Evolutionary conservation across 2,888 invertebrate species (phyloP).

Genomic region (Drosophila suboccidentalis): DNA sequence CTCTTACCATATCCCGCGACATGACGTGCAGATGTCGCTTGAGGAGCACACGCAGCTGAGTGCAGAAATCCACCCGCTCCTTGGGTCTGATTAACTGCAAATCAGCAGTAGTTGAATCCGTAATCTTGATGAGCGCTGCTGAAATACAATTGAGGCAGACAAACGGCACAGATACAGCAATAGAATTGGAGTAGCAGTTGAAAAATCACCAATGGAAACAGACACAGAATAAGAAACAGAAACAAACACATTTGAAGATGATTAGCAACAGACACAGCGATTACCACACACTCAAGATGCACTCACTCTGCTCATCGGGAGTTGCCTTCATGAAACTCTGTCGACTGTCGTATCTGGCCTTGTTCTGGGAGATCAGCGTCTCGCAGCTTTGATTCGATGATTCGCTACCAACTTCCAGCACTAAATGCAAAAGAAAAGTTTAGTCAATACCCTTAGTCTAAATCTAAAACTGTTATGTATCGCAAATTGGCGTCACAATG

Average conservation of each 20-base stretch:
- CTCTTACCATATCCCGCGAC: constrained; percentile 13
- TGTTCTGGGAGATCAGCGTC: constrained; percentile 86
- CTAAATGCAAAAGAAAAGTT: constrained; percentile 50
- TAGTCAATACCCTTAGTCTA: too few relatives aligned
- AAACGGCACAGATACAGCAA: constrained; percentile 60
- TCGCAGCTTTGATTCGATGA: constrained; percentile 73
- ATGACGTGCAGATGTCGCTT: constrained; percentile 85
- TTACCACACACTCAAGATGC: background rate
- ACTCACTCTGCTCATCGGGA: constrained; percentile 69
- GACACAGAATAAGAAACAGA: constrained; percentile 12
- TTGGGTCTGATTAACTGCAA: constrained; percentile 56
- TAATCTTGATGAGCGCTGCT: constrained; percentile 64
- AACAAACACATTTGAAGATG: constrained; percentile 3
- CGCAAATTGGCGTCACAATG: too few relatives aligned
- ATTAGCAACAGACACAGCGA: constrained; percentile 30
- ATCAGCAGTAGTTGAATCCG: constrained; percentile 4
- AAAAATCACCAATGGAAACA: constrained; percentile 8
- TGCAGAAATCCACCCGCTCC: constrained; percentile 83
- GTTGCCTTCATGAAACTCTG: constrained; percentile 23
- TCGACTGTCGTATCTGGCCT: constrained; percentile 42
- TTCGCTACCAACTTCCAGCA: constrained; percentile 88
- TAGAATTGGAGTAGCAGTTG: constrained; percentile 8
- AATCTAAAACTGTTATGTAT: too few relatives aligned
- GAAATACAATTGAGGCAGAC: constrained; percentile 52
- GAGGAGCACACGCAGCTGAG: constrained; percentile 86